Conservation (phyloP, 2,113 vertebrate species). For the Mixornis gularis region DNA sequence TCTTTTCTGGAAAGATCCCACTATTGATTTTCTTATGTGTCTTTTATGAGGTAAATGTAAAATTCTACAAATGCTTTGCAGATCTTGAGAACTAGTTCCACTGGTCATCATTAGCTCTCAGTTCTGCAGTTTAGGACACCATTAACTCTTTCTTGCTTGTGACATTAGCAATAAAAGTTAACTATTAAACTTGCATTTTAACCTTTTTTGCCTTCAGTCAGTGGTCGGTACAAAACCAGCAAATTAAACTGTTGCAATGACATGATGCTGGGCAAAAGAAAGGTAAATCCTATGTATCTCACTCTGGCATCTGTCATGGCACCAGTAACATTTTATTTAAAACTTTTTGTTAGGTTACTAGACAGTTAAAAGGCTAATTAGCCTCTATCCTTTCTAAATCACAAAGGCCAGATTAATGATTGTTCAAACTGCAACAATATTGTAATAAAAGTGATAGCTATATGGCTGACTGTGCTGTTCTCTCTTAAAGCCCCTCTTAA, state of each 20-base stretch:
- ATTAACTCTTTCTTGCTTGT: constrained; percentile 42
- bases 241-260: constrained; percentile 39
- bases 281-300: constrained; percentile 8
- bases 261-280: constrained; percentile 18
- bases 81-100: neutral
- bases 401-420: constrained; percentile 71
- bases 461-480: neutral
- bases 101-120: neutral
- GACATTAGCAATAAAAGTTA: constrained; percentile 71
- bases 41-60: neutral
- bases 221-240: constrained; percentile 35
- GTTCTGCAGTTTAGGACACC: neutral
- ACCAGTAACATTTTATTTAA: constrained; percentile 15
- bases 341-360: constrained; percentile 6
- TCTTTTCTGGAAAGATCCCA: neutral
- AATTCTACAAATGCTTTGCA: neutral
- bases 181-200: constrained; percentile 68
- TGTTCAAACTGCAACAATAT: constrained; percentile 37
- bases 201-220: constrained; percentile 39
- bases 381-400: constrained; percentile 24
- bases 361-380: constrained; percentile 47
- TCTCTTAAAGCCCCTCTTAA: neutral
- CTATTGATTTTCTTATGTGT: neutral
- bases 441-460: constrained; percentile 9
- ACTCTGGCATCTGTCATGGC: constrained; percentile 40